These are phyloP conservation scores for Pygmarrhopalites habei DNA, from an alignment of 1,140 invertebrate genomes.

Conservation along the genomic window DNA sequence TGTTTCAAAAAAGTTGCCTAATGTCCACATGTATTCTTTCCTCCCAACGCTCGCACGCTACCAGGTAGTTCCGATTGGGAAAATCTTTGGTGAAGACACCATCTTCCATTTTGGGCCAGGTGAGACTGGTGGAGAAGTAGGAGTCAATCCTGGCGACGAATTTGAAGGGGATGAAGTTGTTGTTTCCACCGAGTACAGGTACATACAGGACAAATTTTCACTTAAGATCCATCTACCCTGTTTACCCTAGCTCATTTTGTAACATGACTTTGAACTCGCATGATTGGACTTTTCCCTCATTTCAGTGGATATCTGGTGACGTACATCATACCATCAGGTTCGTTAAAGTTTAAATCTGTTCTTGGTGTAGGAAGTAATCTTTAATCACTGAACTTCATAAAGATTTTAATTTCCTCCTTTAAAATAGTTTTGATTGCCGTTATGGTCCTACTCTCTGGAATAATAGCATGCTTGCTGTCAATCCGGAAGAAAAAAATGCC, in stretches of 20 bases:
- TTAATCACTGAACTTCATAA: constrained; percentile 83
- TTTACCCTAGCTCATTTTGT: background rate
- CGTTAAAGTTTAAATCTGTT: too few species aligned
- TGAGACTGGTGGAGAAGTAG: background rate
- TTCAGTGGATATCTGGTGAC: constrained; percentile 16
- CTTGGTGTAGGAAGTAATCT: constrained; percentile 50
- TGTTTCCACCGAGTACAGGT: constrained; percentile 1
- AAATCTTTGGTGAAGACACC: constrained; percentile 49
- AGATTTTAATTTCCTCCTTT: constrained; percentile 48
- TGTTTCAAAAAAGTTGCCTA: too few species aligned
- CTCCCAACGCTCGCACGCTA: too few species aligned
- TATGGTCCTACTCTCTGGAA: constrained; percentile 76
- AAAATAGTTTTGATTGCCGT: constrained; percentile 65
- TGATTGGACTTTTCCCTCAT: background rate
- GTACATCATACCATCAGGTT: constrained; percentile 50
- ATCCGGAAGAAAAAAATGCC: constrained; percentile 48
- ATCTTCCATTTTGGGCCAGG: constrained; percentile 20
- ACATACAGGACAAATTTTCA: background rate
- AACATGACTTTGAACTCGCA: background rate
- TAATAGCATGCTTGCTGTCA: constrained; percentile 83
- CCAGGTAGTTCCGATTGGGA: constrained; percentile 60
- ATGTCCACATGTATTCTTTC: too few species aligned
- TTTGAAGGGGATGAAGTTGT: background rate
- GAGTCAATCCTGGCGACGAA: background rate
- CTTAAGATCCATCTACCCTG: background rate